Percentiles rank a stretch among this genome's conserved stretches.
Evolutionary conservation across 2,888 invertebrate genomes (phyloP).

Genomic region (Sinhomidia bicolor): DNA sequence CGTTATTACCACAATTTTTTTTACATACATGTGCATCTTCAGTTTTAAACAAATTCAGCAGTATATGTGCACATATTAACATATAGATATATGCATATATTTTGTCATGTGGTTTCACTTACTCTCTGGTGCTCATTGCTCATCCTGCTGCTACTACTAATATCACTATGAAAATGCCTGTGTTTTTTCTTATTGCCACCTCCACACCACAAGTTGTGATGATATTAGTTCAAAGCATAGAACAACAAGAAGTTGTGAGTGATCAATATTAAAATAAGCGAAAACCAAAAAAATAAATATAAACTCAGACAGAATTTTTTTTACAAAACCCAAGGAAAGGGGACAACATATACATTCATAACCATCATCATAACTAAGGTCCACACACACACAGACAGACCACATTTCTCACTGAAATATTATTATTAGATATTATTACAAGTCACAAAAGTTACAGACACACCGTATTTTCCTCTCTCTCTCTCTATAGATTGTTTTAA

Average conservation of each 20-base stretch:
- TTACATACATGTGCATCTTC: background rate
- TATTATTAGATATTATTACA: conserved; percentile 40
- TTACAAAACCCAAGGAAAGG: background rate
- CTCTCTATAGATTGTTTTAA: too few species aligned
- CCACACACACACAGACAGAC: background rate
- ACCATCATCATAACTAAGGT: too few species aligned
- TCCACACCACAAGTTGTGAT: background rate
- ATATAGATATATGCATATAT: background rate
- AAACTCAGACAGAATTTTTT: background rate
- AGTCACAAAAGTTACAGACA: background rate
- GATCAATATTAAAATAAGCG: background rate
- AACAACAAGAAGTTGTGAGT: background rate
- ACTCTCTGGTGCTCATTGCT: too few species aligned
- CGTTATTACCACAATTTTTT: conserved; percentile 19
- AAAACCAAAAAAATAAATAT: background rate
- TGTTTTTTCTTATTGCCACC: background rate
- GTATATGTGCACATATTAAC: too few species aligned
- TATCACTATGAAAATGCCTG: background rate
- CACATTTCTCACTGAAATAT: conserved; percentile 51
- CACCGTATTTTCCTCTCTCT: too few species aligned
- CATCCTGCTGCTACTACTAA: background rate
- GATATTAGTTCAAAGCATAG: background rate
- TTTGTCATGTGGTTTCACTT: conserved; percentile 68
- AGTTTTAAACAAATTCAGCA: background rate
- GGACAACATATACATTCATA: background rate